These are phyloP conservation scores for Catocala sponsa DNA, from an alignment of 2,888 invertebrate genomes.

Conservation along the genomic window DNA sequence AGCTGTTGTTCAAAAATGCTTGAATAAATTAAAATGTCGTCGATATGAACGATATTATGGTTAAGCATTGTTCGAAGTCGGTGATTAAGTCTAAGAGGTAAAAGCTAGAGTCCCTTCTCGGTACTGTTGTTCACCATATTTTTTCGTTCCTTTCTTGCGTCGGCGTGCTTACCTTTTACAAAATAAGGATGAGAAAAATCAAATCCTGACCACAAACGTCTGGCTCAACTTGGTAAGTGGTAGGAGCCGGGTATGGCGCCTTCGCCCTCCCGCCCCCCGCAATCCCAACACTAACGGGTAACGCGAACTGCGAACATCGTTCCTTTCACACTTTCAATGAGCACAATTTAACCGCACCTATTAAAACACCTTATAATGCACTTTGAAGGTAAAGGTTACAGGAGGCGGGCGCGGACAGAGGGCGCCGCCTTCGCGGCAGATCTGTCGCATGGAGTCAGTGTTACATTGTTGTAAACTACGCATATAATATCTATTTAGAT, in stretches of 20 bases:
- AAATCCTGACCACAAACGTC: conserved; percentile 99
- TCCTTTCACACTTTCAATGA: conserved; percentile 49
- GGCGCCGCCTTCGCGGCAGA: conserved; percentile 80
- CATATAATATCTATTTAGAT: conserved; percentile 76
- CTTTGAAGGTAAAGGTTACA: conserved; percentile 61
- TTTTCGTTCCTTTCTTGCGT: conserved; percentile 87
- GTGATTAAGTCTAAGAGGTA: conserved; percentile 41
- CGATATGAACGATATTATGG: conserved; percentile 3
- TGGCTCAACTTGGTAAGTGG: conserved; percentile 99
- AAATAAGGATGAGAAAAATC: conserved; percentile 99
- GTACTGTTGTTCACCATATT: conserved; percentile 76
- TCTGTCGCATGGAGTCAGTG: conserved; percentile 86
- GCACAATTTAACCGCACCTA: conserved; percentile 53
- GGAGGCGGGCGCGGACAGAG: conserved; percentile 78
- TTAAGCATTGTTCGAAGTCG: conserved; percentile 25
- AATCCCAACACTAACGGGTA: conserved; percentile 50
- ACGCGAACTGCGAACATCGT: conserved; percentile 37
- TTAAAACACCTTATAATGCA: conserved; percentile 54
- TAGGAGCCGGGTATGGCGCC: conserved; percentile 83
- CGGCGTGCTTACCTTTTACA: conserved; percentile 89
- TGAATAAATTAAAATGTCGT: conserved; percentile 5
- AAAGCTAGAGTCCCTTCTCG: conserved; percentile 47
- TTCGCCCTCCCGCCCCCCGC: conserved; percentile 75
- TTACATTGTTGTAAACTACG: conserved; percentile 79
- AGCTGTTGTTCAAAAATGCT: not conserved